phyloP scores from a whole-genome alignment of 2,888 invertebrate species.

The Lagria hirta region DNA sequence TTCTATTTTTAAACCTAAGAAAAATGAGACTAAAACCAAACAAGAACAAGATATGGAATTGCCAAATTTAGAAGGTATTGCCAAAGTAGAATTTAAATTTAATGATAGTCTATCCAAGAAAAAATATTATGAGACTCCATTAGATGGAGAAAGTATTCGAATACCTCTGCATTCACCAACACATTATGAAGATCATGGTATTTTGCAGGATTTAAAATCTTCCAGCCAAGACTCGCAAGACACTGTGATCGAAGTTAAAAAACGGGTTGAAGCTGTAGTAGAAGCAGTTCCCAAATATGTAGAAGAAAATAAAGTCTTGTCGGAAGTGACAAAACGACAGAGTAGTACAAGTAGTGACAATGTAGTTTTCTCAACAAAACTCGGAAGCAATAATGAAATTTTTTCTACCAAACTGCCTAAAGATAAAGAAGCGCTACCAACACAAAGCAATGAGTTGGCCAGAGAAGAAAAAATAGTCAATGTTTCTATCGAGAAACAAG shows the following conservation, averaged over 20 bases:
- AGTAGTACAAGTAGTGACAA: conserved; percentile 54
- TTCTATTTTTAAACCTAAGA: conserved; percentile 66
- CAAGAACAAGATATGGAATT: conserved; percentile 44
- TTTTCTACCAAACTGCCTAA: conserved; percentile 59
- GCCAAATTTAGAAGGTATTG: conserved; percentile 53
- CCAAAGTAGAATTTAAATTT: conserved; percentile 52
- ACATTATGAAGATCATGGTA: conserved; percentile 59
- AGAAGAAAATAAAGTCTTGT: conserved; percentile 17
- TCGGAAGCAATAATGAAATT: conserved; percentile 70
- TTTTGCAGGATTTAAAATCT: conserved; percentile 47
- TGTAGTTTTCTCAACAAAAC: conserved; percentile 66
- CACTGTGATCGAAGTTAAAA: conserved; percentile 52
- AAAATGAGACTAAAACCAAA: conserved; percentile 55
- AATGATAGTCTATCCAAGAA: conserved; percentile 36
- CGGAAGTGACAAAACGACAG: conserved; percentile 39
- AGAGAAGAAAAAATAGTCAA: no score
- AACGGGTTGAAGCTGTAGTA: conserved; percentile 34
- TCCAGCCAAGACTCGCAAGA: conserved; percentile 58
- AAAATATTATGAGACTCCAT: conserved; percentile 65
- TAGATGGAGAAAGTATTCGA: conserved; percentile 65
- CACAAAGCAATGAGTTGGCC: neutral
- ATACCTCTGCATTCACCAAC: conserved; percentile 77
- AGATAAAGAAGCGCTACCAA: conserved; percentile 34
- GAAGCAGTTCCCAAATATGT: conserved; percentile 36
- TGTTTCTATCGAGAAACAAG: no score